These are phyloP conservation scores for Acrossocheilus fasciatus DNA, from an alignment of 2,797 vertebrate species.

Conservation along the genomic window DNA sequence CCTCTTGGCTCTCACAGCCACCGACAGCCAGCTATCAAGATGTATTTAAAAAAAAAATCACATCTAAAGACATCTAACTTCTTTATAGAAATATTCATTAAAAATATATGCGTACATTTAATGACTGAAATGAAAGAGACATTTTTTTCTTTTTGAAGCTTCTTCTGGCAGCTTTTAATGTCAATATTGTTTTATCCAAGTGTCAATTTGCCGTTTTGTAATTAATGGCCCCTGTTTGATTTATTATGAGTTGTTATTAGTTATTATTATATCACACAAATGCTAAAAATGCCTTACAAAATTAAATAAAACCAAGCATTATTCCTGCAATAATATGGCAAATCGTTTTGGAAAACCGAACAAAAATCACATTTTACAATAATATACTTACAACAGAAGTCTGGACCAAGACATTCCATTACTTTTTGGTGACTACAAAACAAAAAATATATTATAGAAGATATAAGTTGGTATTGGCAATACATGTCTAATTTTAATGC, in stretches of 20 bases:
- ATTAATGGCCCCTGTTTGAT: background rate
- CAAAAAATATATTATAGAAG: background rate
- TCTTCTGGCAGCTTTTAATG: background rate
- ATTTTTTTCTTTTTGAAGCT: background rate
- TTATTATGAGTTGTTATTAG: background rate
- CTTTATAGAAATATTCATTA: background rate
- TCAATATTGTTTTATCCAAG: background rate
- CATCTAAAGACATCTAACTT: background rate
- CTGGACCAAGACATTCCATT: background rate
- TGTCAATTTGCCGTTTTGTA: background rate
- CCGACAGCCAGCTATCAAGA: conserved; percentile 41
- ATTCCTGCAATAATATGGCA: background rate
- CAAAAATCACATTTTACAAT: background rate
- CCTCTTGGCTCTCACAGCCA: conserved; percentile 21
- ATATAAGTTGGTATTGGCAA: background rate
- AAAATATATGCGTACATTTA: background rate
- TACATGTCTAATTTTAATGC: background rate
- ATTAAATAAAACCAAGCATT: background rate
- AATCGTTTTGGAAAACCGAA: background rate
- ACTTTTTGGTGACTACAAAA: background rate
- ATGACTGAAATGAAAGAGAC: background rate
- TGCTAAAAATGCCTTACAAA: background rate
- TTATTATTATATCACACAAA: background rate
- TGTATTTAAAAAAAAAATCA: background rate
- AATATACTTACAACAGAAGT: background rate